Evolutionary conservation across 92 coral and sea anemone species (phyloP).

Genomic region (Parazoanthus swiftii): DNA sequence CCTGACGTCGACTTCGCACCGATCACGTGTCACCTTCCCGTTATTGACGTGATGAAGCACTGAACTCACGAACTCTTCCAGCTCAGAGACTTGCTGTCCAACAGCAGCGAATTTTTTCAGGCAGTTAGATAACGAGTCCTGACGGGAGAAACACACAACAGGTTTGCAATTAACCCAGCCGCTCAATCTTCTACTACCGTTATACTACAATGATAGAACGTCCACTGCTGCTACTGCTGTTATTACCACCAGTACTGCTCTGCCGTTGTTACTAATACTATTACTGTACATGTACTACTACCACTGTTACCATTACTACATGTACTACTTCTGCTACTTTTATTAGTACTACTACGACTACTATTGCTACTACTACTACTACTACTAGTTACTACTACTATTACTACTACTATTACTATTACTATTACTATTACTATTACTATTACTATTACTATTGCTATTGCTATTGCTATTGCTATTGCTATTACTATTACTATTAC

Average conservation of each 20-base stretch:
- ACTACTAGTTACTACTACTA: background rate
- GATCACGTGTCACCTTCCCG: background rate
- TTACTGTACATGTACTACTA: no score
- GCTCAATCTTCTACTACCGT: background rate
- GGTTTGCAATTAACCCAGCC: background rate
- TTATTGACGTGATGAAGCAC: constrained; percentile 44
- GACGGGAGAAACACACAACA: background rate
- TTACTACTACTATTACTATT: background rate
- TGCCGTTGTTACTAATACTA: no score
- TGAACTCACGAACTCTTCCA: constrained; percentile 66
- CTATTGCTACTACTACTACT: no score
- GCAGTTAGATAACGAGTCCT: constrained; percentile 71
- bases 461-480: background rate
- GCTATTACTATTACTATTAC: background rate
- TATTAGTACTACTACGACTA: no score
- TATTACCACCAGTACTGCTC: no score
- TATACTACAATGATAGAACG: no score
- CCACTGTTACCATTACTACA: no score
- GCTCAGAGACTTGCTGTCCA: constrained; percentile 58
- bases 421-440: background rate
- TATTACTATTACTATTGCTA: background rate
- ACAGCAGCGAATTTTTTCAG: constrained; percentile 66
- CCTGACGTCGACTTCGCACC: background rate
- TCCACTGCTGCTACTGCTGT: no score
- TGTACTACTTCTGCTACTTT: no score